These are phyloP conservation scores for Pelobates fuscus DNA, from an alignment of 2,113 vertebrate species.

Conservation along the genomic window DNA sequence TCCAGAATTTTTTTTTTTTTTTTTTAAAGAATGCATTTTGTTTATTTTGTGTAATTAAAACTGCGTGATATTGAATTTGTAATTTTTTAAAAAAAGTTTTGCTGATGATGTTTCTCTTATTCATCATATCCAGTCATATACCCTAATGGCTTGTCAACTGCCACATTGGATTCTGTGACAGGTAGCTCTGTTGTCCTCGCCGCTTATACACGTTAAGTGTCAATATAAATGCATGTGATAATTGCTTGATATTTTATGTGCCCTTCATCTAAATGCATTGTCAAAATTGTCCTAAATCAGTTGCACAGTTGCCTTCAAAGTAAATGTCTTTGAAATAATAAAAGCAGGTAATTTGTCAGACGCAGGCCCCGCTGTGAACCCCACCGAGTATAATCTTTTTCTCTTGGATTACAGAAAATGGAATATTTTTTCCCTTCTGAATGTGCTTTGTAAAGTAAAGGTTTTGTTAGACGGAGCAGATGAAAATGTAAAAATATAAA, in stretches of 20 bases:
- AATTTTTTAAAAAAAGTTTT: too few species aligned
- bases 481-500: constrained; percentile 55
- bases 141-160: constrained; percentile 47
- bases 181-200: constrained; percentile 53
- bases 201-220: constrained; percentile 48
- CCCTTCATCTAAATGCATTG: constrained; percentile 53
- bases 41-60: too few species aligned
- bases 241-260: constrained; percentile 53
- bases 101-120: constrained; percentile 55
- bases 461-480: constrained; percentile 41
- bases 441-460: constrained; percentile 49
- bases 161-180: constrained; percentile 50
- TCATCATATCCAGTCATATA: constrained; percentile 48
- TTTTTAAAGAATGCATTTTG: background rate
- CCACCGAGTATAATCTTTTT: constrained; percentile 51
- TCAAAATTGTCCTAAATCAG: constrained; percentile 53
- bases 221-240: constrained; percentile 47
- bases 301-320: constrained; percentile 54
- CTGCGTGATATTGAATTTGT: too few species aligned
- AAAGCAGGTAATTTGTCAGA: constrained; percentile 51
- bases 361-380: constrained; percentile 30
- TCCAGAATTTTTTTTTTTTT: background rate
- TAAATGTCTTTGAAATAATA: constrained; percentile 51
- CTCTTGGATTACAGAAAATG: constrained; percentile 31
- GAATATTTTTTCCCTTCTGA: constrained; percentile 26